Conservation (phyloP, 2,888 invertebrate species). For the Dryomyza anilis region DNA sequence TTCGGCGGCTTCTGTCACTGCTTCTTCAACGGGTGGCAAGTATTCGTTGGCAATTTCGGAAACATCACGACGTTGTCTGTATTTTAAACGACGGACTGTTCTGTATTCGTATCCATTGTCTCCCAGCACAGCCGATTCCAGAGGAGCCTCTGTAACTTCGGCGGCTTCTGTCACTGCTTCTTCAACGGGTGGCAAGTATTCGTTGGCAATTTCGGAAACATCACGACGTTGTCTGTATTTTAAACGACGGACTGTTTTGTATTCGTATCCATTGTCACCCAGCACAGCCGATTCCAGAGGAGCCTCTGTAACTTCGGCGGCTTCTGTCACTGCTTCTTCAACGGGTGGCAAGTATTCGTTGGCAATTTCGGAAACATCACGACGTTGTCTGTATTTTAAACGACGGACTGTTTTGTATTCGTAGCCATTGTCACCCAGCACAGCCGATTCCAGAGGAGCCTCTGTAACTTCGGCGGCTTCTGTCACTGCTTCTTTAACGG, state of each 20-base stretch:
- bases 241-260: constrained; percentile 44
- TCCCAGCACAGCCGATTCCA: constrained; percentile 41
- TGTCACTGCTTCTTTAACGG: constrained; percentile 18
- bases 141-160: constrained; percentile 36
- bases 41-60: constrained; percentile 44
- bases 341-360: constrained; percentile 47
- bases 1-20: constrained; percentile 32
- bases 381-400: constrained; percentile 43
- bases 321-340: constrained; percentile 11
- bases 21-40: constrained; percentile 41
- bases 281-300: constrained; percentile 40
- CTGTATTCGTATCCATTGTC: constrained; percentile 53
- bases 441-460: constrained; percentile 26
- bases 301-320: neutral
- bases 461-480: constrained; percentile 28
- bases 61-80: constrained; percentile 38
- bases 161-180: constrained; percentile 27
- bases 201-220: constrained; percentile 19
- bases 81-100: constrained; percentile 24
- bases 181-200: constrained; percentile 42
- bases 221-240: constrained; percentile 38
- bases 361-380: constrained; percentile 44
- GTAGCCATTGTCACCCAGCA: constrained; percentile 45
- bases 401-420: constrained; percentile 50
- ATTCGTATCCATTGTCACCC: constrained; percentile 50